phyloP scores from a whole-genome alignment of 2,888 invertebrate genomes.

The Hypolimnas misippus region DNA sequence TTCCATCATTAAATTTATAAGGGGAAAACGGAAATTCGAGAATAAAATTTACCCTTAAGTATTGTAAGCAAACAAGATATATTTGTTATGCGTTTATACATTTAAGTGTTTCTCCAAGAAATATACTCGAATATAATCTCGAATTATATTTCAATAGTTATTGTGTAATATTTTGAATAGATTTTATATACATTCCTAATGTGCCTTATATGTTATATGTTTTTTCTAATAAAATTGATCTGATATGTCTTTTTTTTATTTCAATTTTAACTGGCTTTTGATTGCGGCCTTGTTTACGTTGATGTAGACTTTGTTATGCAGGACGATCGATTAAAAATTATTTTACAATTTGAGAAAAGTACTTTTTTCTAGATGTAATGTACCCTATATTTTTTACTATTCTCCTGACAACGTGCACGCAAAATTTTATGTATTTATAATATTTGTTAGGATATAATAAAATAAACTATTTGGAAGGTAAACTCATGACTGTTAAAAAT shows the following conservation, averaged over 20 bases:
- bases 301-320: no score
- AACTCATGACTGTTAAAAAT: no score
- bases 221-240: conserved; percentile 38
- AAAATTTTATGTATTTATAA: no score
- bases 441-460: no score
- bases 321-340: no score
- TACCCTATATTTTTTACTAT: no score
- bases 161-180: neutral
- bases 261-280: no score
- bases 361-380: no score
- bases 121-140: neutral
- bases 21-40: neutral
- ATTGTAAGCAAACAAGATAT: neutral
- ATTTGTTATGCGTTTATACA: neutral
- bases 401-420: no score
- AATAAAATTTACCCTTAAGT: neutral
- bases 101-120: neutral
- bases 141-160: neutral
- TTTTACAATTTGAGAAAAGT: no score
- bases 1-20: conserved; percentile 92
- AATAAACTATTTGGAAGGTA: no score
- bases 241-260: neutral
- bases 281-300: no score
- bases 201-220: conserved; percentile 15
- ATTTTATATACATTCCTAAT: conserved; percentile 19